Evolutionary conservation across 2,888 invertebrate species (phyloP), one percentile per base, ranked within the genome.

Genomic region (Frankliniella fusca): DNA sequence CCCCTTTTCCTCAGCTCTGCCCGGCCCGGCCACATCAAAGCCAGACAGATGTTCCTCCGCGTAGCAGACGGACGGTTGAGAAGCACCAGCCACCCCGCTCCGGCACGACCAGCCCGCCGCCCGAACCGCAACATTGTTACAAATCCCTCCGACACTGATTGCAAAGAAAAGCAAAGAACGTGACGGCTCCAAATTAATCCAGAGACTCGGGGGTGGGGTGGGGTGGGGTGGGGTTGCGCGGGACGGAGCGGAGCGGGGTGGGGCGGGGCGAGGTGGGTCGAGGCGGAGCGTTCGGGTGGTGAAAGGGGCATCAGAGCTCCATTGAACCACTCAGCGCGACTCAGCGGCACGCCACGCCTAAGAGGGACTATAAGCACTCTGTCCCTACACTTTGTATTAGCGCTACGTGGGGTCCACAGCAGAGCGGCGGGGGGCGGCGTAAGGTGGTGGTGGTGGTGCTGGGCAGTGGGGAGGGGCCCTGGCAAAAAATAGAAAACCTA

Each of bases 81-180:
- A 61, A 61, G 61, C 20, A 15, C 61, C 20, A 9, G 54, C 15
- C 50, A 50, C 50, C 50, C 20, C 7, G 54, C 54, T 3, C 15
- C 15, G 54, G 54, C 7, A 18, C 10, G 50, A 9, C 15, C 54
- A n/a, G 61, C 61, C 54, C 54, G 54, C 54, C 15, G 54, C 54
- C 54, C 61, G 38, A 38, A 38, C 38, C 61, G 20, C 7, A 61
- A 61, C 61, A 61, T 61, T 15, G 61, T 61, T 61, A 61, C 15
- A 61, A 38, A 61, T 61, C 61, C 61, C 61, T n/a, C 54, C 61
- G 61, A 61, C 61, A 18, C 61, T 61, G 61, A 61, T 61, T 61
- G 20, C 61, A 61, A 61, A 54, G n/a, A n/a, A 61, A n/a, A 54
- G 61, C 61, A 61, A 7, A 18, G 8, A 7, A 61, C 61, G 61